Evolutionary conservation across 2,888 invertebrate species (phyloP), one percentile per base, ranked within the genome.

Genomic region (Platynereis dumerilii): DNA sequence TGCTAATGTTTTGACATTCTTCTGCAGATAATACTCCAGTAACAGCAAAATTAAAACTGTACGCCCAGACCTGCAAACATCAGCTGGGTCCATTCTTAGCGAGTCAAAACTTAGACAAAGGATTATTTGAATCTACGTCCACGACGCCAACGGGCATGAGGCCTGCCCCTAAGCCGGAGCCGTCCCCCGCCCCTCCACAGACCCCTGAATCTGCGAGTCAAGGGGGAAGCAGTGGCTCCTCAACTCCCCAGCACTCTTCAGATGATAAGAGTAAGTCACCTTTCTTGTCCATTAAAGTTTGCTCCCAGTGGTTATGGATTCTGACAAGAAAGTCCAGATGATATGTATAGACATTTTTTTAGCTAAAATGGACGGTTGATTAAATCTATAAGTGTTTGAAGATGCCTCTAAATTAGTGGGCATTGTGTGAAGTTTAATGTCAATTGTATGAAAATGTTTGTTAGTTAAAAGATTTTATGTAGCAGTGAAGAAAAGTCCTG

Each of bases 31-130:
- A 71, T 76, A 91, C 91, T 62, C 89, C 91, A 66, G 87, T 92
- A 52, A 92, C 92, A 24, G 91, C 91, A 74, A 91, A 93, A 85
- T 87, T 97, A 77, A 90, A 91, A 77, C 87, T 94, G 54, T 96
- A 96, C 86, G 93, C 94, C 54, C 90, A 91, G 83, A 88, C 91
- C 71, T 89, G 91, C 79, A 89, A 90, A 73, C 59, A 66, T 52
- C 57, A 58, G n/a, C 53, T 73, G 28, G 71, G 71, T 72, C 92
- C 92, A 0, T 90, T 91, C 81, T 86, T 93, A 57, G 89, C 89
- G 60, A 89, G 90, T 75, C 89, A 92, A 72, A 89, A 91, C 52
- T 88, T 90, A 83, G 92, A 92, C 80, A 89, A 90, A 75, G 90
- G 89, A 58, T 84, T 92, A 53, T 85, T 92, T 64, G 91, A 91